A percentile compares a stretch with the other conserved stretches of the same genome.
These are phyloP conservation scores for Okamejei kenojei DNA, from an alignment of 2,797 vertebrate genomes.

Conservation along the genomic window DNA sequence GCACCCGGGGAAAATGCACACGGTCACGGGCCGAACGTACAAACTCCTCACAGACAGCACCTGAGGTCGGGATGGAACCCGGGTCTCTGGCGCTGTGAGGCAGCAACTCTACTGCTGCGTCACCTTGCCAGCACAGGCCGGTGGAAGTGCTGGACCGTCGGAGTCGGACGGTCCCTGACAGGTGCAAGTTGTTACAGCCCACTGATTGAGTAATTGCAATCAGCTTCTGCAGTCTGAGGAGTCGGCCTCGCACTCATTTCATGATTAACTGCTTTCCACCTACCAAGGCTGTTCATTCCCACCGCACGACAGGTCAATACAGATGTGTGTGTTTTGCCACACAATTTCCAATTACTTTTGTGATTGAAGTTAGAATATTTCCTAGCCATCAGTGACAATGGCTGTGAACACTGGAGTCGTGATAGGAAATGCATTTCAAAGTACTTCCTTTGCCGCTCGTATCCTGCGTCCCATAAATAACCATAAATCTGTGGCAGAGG, in stretches of 20 bases:
- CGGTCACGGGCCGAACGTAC: too few relatives aligned
- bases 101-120: too few relatives aligned
- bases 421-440: constrained; percentile 12
- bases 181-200: neutral
- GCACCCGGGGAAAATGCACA: too few relatives aligned
- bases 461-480: constrained; percentile 2
- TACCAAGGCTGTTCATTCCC: neutral
- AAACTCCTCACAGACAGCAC: too few relatives aligned
- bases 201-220: neutral
- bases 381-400: too few relatives aligned
- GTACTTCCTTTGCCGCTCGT: neutral
- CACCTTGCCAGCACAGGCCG: too few relatives aligned
- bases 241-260: neutral
- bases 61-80: too few relatives aligned
- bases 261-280: neutral
- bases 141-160: too few relatives aligned
- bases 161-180: too few relatives aligned
- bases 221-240: neutral
- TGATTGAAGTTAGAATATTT: constrained; percentile 15
- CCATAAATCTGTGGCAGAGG: neutral
- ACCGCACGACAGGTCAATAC: neutral
- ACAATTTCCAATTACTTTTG: constrained; percentile 11
- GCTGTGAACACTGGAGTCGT: neutral
- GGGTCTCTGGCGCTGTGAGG: too few relatives aligned
- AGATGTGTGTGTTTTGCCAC: neutral